A percentile compares a stretch with the other conserved stretches of the same genome.
Evolutionary conservation across 2,113 vertebrate genomes (phyloP).

Genomic region (Dromas ardeola): DNA sequence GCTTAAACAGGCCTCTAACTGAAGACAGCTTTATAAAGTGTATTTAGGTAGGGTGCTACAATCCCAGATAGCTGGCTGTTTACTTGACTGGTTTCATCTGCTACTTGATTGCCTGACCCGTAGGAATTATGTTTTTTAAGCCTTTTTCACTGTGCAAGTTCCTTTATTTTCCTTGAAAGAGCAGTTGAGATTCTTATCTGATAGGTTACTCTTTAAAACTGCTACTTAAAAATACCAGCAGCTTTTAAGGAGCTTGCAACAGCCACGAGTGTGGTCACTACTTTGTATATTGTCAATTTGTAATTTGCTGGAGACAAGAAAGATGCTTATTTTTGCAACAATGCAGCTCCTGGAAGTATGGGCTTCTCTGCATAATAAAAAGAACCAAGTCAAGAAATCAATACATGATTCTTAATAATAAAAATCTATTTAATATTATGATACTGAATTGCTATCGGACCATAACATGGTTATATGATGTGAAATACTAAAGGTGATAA

Average conservation of each 20-base stretch:
- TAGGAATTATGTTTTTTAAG: background rate
- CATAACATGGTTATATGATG: background rate
- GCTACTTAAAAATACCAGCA: background rate
- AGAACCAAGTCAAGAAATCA: constrained; percentile 18
- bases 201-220: background rate
- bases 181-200: background rate
- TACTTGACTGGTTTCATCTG: background rate
- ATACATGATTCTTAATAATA: background rate
- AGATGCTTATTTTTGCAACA: background rate
- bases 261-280: background rate
- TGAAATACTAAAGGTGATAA: background rate
- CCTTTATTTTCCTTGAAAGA: background rate
- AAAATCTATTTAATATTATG: background rate
- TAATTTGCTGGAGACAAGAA: background rate
- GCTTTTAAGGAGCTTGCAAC: background rate
- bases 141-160: background rate
- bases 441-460: background rate
- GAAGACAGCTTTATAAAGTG: background rate
- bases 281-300: background rate
- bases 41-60: background rate
- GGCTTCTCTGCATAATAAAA: background rate
- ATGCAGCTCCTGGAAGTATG: background rate
- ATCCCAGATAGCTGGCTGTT: background rate
- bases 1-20: background rate
- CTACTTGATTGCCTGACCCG: background rate